These are phyloP conservation scores for Drosophila grimshawi DNA, from an alignment of 1,140 invertebrate species.

Conservation along the genomic window DNA sequence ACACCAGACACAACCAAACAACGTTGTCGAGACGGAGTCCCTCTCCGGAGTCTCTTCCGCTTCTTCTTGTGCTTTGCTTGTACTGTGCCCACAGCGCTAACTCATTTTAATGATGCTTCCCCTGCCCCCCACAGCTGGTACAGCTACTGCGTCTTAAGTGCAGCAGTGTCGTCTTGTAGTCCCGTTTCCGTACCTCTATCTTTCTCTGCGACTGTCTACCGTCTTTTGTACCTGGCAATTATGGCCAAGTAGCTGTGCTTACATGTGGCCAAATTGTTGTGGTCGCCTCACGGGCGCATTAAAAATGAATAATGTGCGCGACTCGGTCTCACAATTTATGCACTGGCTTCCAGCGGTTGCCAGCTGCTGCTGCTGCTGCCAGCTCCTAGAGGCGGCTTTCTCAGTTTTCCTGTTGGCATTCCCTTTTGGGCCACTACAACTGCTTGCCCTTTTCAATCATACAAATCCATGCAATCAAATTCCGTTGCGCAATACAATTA, in stretches of 20 bases:
- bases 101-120: conserved; percentile 78
- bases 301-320: conserved; percentile 82
- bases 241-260: conserved; percentile 78
- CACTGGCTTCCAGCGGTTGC: conserved; percentile 55
- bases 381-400: conserved; percentile 10
- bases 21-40: conserved; percentile 22
- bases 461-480: conserved; percentile 81
- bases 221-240: conserved; percentile 63
- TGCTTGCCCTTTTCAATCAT: conserved; percentile 73
- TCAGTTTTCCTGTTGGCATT: background rate
- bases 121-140: conserved; percentile 29
- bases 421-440: conserved; percentile 19
- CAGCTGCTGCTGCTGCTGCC: conserved; percentile 8
- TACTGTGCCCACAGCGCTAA: conserved; percentile 62
- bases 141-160: conserved; percentile 56
- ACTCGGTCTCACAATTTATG: conserved; percentile 74
- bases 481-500: conserved; percentile 75
- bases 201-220: conserved; percentile 3
- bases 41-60: conserved; percentile 1
- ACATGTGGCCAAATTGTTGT: conserved; percentile 83
- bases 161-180: conserved; percentile 57
- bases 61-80: conserved; percentile 14
- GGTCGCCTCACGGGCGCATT: conserved; percentile 72
- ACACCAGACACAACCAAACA: conserved; percentile 19
- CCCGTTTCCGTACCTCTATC: conserved; percentile 6